Conservation (phyloP, 1,140 invertebrate species). For the Philotrypesis tridentata region DNA sequence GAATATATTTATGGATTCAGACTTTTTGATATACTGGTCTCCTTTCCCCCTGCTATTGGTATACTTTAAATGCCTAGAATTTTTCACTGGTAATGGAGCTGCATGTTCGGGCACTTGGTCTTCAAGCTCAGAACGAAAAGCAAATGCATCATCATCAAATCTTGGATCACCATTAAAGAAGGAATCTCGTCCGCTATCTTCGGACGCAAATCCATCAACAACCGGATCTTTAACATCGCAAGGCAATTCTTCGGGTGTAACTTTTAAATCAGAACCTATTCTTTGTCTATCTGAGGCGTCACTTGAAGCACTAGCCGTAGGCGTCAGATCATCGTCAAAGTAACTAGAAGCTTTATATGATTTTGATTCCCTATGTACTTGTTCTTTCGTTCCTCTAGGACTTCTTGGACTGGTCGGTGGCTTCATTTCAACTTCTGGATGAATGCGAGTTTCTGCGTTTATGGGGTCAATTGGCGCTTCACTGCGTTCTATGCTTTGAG, state of each 20-base stretch:
- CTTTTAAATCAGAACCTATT: conserved; percentile 63
- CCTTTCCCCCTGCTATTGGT: conserved; percentile 59
- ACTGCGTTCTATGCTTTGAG: conserved; percentile 67
- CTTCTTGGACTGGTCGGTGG: conserved; percentile 67
- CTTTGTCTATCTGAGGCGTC: conserved; percentile 65
- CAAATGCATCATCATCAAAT: conserved; percentile 69
- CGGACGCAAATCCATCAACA: conserved; percentile 56
- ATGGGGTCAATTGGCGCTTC: conserved; percentile 57
- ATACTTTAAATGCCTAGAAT: conserved; percentile 68
- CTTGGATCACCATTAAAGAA: conserved; percentile 68
- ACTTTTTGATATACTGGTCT: conserved; percentile 82
- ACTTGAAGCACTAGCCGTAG: conserved; percentile 70
- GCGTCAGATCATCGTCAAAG: conserved; percentile 84
- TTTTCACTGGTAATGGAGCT: conserved; percentile 66
- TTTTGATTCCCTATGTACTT: conserved; percentile 57
- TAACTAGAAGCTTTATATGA: conserved; percentile 68
- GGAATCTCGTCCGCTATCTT: conserved; percentile 63
- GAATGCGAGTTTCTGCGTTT: conserved; percentile 62
- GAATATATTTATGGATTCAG: conserved; percentile 91
- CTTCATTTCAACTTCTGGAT: conserved; percentile 62
- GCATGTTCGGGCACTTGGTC: conserved; percentile 65
- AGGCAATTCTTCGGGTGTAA: conserved; percentile 64
- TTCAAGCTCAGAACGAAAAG: conserved; percentile 68
- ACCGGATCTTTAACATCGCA: conserved; percentile 57
- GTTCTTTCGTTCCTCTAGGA: conserved; percentile 64